phyloP scores from a whole-genome alignment of 2,888 invertebrate genomes.

The Cephus pygmeus region DNA sequence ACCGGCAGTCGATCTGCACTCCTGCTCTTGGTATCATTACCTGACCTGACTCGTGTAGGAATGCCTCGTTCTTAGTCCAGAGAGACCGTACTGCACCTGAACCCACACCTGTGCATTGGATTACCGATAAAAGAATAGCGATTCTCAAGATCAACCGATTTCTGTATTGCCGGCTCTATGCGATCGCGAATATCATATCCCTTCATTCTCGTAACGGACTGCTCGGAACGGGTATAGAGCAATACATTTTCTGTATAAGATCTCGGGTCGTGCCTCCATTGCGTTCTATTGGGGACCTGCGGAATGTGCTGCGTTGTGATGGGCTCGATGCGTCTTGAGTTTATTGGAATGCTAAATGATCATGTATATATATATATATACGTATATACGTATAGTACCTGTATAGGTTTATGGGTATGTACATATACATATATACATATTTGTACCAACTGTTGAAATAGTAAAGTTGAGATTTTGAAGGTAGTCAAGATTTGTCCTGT shows the following conservation, averaged over 20 bases:
- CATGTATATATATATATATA: not conserved
- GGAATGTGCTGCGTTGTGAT: conserved; percentile 31
- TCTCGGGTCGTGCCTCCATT: conserved; percentile 11
- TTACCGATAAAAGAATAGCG: not conserved
- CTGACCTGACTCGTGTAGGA: conserved; percentile 48
- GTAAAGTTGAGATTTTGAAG: not conserved
- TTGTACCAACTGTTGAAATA: not conserved
- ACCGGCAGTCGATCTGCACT: conserved; percentile 10
- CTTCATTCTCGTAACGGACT: not conserved
- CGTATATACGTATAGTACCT: too few species aligned
- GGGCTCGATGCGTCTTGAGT: conserved; percentile 1
- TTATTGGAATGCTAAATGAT: conserved; percentile 3
- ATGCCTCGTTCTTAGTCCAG: conserved; percentile 33
- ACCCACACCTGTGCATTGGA: not conserved
- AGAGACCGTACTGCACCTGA: not conserved
- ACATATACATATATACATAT: not conserved
- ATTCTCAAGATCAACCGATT: not conserved
- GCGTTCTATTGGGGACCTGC: conserved; percentile 12
- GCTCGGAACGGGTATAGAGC: not conserved
- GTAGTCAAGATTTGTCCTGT: not conserved
- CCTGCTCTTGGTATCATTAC: conserved; percentile 50
- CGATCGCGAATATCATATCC: not conserved
- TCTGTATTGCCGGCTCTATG: not conserved
- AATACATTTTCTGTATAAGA: not conserved
- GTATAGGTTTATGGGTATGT: too few species aligned